Base-by-base conservation (phyloP, 1,140 invertebrate genomes). In the Zaprionus inermis region DNA sequence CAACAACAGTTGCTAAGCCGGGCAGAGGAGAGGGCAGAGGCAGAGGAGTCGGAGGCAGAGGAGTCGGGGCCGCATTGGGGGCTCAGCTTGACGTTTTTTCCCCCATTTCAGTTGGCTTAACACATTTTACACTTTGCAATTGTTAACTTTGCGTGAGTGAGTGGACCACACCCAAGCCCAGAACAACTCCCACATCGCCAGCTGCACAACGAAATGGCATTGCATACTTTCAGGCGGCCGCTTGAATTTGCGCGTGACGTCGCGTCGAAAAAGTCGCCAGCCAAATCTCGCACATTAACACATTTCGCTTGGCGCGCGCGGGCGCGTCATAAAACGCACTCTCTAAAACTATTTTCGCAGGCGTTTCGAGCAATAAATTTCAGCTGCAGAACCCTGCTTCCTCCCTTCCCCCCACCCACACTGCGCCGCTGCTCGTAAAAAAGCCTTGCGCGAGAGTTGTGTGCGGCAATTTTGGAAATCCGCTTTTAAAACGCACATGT, bases 121-220 rank as follows among this genome's bases (percentile, higher is more conserved):
- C 84, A 83, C 84, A 81, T 89, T 89, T 89, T 89, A 89, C 81
- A 89, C 84, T 89, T 89, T 84, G 68, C 84, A 90, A 90, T 89
- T 89, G 84, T 84, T 84, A 68, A 72, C 46, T 58, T 44, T 34
- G 67, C 28, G 66, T 58, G 72, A 41, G 72, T 34, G 66, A 71
- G 54, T 71, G 60, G 44, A 58, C 71, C 57, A 68, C 64, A 41
- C 65, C 65, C 14, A 18, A 14, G 24, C 28, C 2, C 14, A 18
- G 9, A 9, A 56, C 20, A 16, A 20, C 20, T 6, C 11, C 49
- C 32, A 32, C 38, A 24, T 16, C 34, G 36, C 49, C 52, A 34
- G 52, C 51, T 55, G 75, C 75, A 70, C 20, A 44, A 30, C 34
- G 24, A 28, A 32, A 54, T 66, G 36, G 20, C 51, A 54, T 34